Evolutionary conservation across 1,140 invertebrate genomes (phyloP).

Genomic region (Drosophila ficusphila): DNA sequence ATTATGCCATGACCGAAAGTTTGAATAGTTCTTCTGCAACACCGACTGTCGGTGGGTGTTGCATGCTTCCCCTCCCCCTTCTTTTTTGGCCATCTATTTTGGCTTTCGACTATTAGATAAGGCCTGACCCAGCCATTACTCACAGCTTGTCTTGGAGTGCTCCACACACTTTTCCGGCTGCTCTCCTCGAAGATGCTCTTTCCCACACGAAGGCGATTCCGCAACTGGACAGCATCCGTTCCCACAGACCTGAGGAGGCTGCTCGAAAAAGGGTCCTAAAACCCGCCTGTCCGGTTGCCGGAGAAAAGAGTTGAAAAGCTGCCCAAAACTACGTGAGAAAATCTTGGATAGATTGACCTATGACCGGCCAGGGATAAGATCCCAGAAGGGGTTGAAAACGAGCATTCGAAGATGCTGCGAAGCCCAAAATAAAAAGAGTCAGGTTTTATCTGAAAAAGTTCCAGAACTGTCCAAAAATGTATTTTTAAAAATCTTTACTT

Average conservation of each 20-base stretch:
- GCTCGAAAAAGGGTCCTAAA: slow-evolving; percentile 2
- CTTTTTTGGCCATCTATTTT: slow-evolving; percentile 58
- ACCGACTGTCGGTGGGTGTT: slow-evolving; percentile 8
- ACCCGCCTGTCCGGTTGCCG: slow-evolving; percentile 65
- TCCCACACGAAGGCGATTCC: slow-evolving; percentile 56
- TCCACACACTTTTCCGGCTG: neutral
- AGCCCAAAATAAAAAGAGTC: too few species aligned
- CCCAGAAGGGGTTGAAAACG: slow-evolving; percentile 27
- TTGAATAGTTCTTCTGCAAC: slow-evolving; percentile 75
- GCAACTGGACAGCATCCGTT: slow-evolving; percentile 62
- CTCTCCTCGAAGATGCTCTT: slow-evolving; percentile 40
- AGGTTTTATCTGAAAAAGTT: too few species aligned
- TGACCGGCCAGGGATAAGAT: slow-evolving; percentile 50
- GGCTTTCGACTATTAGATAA: slow-evolving; percentile 48
- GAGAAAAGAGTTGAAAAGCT: slow-evolving; percentile 74
- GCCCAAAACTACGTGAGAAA: slow-evolving; percentile 74
- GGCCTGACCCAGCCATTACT: slow-evolving; percentile 27
- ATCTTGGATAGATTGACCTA: slow-evolving; percentile 66
- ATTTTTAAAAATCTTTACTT: too few species aligned
- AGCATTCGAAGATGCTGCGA: slow-evolving; percentile 19
- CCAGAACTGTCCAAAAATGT: too few species aligned
- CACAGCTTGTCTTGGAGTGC: slow-evolving; percentile 32
- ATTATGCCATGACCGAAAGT: slow-evolving; percentile 79
- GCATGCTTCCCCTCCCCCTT: neutral
- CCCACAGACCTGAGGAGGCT: slow-evolving; percentile 54